phyloP scores from a whole-genome alignment of 2,797 vertebrate genomes.

The Apodemus agrarius region DNA sequence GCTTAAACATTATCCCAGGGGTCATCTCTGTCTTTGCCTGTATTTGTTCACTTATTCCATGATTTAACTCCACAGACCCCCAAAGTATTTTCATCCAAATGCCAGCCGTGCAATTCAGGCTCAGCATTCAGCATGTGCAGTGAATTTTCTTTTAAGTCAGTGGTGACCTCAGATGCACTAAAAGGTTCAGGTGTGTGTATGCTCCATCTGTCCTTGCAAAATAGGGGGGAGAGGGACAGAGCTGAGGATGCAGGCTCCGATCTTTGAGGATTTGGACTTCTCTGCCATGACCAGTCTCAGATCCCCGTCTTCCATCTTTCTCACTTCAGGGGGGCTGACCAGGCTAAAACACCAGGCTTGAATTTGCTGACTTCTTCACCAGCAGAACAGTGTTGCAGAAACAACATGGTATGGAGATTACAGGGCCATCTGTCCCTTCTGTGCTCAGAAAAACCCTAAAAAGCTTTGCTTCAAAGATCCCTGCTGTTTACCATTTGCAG shows the following conservation, averaged over 20 bases:
- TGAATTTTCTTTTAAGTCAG: neutral
- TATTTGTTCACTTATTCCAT: neutral
- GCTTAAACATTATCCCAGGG: neutral
- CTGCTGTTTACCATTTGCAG: neutral
- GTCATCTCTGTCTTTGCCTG: neutral
- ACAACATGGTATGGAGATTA: neutral
- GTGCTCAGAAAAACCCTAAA: neutral
- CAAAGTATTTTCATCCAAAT: conserved; percentile 21
- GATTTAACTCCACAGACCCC: neutral
- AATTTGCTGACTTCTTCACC: neutral
- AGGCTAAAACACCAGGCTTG: neutral
- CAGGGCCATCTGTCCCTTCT: neutral
- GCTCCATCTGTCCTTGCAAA: neutral
- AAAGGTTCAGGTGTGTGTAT: neutral
- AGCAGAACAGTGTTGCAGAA: too few species aligned
- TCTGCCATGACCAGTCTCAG: neutral
- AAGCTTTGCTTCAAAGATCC: neutral
- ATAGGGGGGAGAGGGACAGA: neutral
- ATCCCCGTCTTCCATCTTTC: neutral
- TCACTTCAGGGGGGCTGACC: neutral
- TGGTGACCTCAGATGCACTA: neutral
- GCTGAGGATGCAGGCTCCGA: neutral
- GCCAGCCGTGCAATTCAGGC: neutral
- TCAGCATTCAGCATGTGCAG: neutral
- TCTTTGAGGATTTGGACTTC: neutral